Evolutionary conservation across 2,113 vertebrate species (phyloP).

Genomic region (Perognathus longimembris): DNA sequence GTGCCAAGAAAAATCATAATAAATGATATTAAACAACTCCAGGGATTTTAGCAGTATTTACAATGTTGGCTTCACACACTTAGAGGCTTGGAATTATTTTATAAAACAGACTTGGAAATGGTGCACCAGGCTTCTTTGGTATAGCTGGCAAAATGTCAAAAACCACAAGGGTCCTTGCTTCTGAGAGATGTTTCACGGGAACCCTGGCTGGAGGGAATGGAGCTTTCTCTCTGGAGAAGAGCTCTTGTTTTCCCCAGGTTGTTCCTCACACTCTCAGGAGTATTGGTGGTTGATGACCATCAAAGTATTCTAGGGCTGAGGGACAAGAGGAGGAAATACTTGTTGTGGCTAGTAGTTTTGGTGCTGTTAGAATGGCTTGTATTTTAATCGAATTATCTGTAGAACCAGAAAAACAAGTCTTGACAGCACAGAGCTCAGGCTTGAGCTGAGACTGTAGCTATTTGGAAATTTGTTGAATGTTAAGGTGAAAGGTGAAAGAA

Average conservation of each 20-base stretch:
- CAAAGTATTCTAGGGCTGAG: neutral
- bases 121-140: neutral
- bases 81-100: slow-evolving; percentile 29
- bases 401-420: slow-evolving; percentile 7
- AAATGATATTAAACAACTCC: slow-evolving; percentile 35
- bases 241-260: neutral
- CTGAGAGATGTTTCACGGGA: neutral
- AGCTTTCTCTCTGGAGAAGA: neutral
- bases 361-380: neutral
- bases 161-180: neutral
- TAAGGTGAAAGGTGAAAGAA: neutral
- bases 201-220: neutral
- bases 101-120: slow-evolving; percentile 10
- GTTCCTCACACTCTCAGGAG: neutral
- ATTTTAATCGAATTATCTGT: neutral
- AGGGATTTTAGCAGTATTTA: slow-evolving; percentile 15
- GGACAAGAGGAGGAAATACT: neutral
- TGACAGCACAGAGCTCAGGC: neutral
- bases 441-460: neutral
- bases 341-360: neutral
- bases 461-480: neutral
- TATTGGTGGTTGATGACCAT: fast-evolving
- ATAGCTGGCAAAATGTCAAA: neutral
- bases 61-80: neutral
- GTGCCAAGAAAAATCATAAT: slow-evolving; percentile 36